A percentile compares a stretch with the other conserved stretches of the same genome.
phyloP scores from a whole-genome alignment of 2,113 vertebrate genomes.

The Diphyllodes magnificus region DNA sequence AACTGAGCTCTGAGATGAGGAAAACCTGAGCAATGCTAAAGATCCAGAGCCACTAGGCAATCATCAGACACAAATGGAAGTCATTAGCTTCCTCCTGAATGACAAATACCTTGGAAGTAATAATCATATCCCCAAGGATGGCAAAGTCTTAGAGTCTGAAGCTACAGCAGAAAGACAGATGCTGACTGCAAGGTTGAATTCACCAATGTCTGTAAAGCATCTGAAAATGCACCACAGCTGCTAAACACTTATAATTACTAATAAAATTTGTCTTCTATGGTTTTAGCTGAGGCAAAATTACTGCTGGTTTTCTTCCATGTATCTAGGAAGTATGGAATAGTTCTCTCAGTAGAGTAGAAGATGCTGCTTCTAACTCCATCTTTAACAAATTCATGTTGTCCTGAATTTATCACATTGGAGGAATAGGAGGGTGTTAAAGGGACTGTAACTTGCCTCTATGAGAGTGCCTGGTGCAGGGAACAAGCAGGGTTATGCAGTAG shows the following conservation, averaged over 20 bases:
- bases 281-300: background rate
- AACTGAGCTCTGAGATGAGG: background rate
- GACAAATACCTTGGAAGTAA: background rate
- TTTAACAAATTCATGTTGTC: background rate
- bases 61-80: conserved; percentile 6
- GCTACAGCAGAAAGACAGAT: background rate
- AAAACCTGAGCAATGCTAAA: background rate
- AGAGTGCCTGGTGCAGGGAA: background rate
- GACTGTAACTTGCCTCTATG: background rate
- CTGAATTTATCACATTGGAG: background rate
- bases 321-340: background rate
- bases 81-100: conserved; percentile 12
- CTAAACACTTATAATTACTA: background rate
- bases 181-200: background rate
- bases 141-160: background rate
- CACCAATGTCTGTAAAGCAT: background rate
- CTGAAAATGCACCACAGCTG: background rate
- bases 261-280: background rate
- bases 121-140: background rate
- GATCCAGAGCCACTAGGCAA: background rate
- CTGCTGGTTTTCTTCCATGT: background rate
- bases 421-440: background rate
- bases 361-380: background rate
- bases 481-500: background rate
- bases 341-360: background rate